These are phyloP conservation scores for Melinaea menophilus DNA, from an alignment of 2,888 invertebrate species.

Conservation along the genomic window DNA sequence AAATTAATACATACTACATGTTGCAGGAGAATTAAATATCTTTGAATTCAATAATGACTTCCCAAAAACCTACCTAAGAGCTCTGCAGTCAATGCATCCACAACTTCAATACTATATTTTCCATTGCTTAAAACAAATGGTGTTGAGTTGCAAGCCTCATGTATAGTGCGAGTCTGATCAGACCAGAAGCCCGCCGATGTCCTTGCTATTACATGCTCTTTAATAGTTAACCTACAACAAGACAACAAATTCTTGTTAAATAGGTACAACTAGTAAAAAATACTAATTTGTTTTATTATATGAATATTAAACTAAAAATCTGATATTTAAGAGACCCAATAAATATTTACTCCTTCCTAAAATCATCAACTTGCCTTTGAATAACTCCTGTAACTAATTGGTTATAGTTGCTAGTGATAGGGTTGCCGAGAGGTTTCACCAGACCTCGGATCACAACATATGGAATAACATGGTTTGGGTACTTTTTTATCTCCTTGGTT, in stretches of 20 bases:
- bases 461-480: constrained; percentile 81
- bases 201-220: constrained; percentile 90
- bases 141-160: constrained; percentile 87
- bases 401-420: constrained; percentile 85
- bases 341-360: not conserved
- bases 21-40: not conserved
- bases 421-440: constrained; percentile 85
- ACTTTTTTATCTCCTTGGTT: constrained; percentile 79
- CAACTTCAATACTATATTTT: constrained; percentile 81
- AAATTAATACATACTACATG: not conserved
- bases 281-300: not conserved
- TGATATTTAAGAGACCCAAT: not conserved
- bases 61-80: constrained; percentile 70
- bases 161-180: constrained; percentile 87
- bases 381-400: constrained; percentile 86
- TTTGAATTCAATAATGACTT: not conserved
- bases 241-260: constrained; percentile 8
- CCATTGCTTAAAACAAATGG: constrained; percentile 86
- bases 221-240: constrained; percentile 83
- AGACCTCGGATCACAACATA: constrained; percentile 87
- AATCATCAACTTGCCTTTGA: constrained; percentile 74
- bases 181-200: constrained; percentile 92
- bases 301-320: too few species aligned
- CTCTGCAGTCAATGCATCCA: constrained; percentile 86
- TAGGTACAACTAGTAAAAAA: not conserved